Conservation (phyloP, 2,797 vertebrate genomes). For the Babyrousa celebensis region DNA sequence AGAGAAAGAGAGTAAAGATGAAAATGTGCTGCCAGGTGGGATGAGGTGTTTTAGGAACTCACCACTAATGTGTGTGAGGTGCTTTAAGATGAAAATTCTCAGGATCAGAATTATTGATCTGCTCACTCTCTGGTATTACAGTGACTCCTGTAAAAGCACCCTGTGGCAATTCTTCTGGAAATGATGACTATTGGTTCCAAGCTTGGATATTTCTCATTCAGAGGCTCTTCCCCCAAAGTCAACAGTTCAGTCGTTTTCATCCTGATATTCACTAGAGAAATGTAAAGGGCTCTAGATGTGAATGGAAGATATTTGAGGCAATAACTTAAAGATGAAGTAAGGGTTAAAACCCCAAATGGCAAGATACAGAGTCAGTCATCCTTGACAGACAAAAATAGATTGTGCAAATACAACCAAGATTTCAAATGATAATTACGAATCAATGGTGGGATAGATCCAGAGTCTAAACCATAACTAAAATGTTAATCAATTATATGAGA, state of each 20-base stretch:
- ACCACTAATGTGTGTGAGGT: fast-evolving
- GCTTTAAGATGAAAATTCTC: background rate
- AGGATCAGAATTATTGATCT: fast-evolving
- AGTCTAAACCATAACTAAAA: background rate
- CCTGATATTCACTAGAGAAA: background rate
- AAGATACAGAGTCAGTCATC: background rate
- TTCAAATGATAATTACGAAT: background rate
- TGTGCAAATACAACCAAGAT: background rate
- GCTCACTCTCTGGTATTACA: no score
- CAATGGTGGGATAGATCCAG: fast-evolving
- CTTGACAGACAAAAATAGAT: no score
- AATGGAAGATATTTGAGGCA: background rate
- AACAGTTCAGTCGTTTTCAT: background rate
- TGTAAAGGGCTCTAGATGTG: background rate
- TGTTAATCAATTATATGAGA: background rate
- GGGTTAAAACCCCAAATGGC: background rate
- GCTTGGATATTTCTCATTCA: background rate
- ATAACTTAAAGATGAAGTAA: background rate
- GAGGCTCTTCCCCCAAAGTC: background rate
- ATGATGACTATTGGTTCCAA: background rate
- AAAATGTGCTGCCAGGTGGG: no score
- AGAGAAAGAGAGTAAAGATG: background rate
- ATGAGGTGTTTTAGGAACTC: background rate
- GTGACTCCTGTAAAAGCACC: no score
- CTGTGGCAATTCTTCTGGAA: background rate